A percentile compares a stretch with the other conserved stretches of the same genome.
Evolutionary conservation across 2,888 invertebrate species (phyloP).

Genomic region (Gymnocheta viridis): DNA sequence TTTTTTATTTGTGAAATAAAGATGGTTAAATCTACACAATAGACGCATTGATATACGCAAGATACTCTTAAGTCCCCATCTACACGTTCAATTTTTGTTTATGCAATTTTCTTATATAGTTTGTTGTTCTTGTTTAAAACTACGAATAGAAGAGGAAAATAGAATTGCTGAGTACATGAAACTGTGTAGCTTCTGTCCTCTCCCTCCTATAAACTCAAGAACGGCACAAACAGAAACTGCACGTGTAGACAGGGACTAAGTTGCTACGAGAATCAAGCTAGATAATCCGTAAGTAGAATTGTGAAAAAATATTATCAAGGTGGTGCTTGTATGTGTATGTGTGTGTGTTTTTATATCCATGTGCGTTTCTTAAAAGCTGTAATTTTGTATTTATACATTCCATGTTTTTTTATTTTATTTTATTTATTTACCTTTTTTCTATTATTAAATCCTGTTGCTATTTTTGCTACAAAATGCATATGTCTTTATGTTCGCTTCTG

Average conservation of each 20-base stretch:
- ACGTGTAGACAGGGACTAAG: too few species aligned
- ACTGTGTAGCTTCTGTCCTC: too few species aligned
- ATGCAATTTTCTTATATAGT: too few species aligned
- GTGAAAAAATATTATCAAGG: neutral
- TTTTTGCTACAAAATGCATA: neutral
- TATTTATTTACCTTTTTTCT: neutral
- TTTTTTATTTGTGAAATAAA: slow-evolving; percentile 13
- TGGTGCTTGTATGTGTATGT: neutral
- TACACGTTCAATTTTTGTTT: too few species aligned
- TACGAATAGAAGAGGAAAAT: too few species aligned
- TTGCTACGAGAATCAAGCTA: neutral
- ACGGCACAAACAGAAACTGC: too few species aligned
- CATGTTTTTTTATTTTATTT: neutral
- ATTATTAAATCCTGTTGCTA: slow-evolving; percentile 52
- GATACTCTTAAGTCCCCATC: slow-evolving; percentile 17
- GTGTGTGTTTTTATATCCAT: neutral
- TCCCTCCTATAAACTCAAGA: too few species aligned
- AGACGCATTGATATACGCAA: slow-evolving; percentile 22
- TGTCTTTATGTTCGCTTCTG: slow-evolving; percentile 5
- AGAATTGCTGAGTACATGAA: too few species aligned
- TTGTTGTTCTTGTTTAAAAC: too few species aligned
- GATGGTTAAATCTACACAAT: neutral
- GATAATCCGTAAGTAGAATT: slow-evolving; percentile 34
- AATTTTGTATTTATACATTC: neutral
- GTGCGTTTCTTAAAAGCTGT: slow-evolving; percentile 1